These are phyloP conservation scores for Dascillus cervinus DNA, from an alignment of 2,888 invertebrate species.

Conservation along the genomic window DNA sequence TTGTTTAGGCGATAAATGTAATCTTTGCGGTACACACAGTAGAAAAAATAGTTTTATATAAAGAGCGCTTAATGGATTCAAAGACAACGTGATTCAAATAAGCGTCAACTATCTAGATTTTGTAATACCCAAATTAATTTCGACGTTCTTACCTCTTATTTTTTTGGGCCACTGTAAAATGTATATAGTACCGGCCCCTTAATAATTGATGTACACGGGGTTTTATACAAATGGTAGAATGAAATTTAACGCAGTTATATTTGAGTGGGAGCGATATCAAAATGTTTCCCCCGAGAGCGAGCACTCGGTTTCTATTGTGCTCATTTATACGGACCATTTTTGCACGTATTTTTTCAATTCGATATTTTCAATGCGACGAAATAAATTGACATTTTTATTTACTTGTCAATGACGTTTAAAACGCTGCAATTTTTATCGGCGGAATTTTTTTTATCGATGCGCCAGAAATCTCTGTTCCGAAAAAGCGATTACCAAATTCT, in stretches of 20 bases:
- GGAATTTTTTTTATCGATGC: no score
- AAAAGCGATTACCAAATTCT: slow-evolving; percentile 15
- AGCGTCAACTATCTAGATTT: no score
- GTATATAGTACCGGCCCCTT: no score
- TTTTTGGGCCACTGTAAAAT: no score
- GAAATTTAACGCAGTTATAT: slow-evolving; percentile 25
- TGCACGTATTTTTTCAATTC: slow-evolving; percentile 1
- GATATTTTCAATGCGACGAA: slow-evolving; percentile 6
- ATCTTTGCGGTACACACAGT: no score
- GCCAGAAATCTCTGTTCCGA: slow-evolving; percentile 13
- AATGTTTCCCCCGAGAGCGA: slow-evolving; percentile 17
- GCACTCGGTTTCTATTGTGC: slow-evolving; percentile 13
- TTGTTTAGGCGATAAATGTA: no score
- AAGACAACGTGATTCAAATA: no score
- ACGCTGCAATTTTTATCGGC: neutral
- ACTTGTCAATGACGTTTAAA: slow-evolving; percentile 3
- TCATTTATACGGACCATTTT: slow-evolving; percentile 10
- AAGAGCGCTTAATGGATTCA: no score
- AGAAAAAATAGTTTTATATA: no score
- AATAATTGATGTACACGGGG: slow-evolving; percentile 24
- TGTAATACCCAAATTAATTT: no score
- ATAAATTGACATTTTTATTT: slow-evolving; percentile 13
- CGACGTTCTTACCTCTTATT: no score
- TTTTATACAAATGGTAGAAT: slow-evolving; percentile 26
- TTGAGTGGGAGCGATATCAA: slow-evolving; percentile 25